Base-by-base conservation (phyloP, 1,140 invertebrate species). In the Papilio xuthus region DNA sequence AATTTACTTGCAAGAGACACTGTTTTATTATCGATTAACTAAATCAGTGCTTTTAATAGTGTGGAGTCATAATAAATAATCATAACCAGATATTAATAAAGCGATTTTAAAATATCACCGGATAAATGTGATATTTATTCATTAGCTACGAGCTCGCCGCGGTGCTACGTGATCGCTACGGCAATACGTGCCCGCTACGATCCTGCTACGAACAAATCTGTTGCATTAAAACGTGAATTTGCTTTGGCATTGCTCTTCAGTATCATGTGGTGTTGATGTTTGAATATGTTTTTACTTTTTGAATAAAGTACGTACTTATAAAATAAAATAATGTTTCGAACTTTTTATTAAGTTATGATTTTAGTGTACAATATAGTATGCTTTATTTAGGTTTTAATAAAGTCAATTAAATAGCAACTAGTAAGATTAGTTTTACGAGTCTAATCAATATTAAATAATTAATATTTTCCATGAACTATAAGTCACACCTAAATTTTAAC, bases 201-300 rank as follows among this genome's bases (percentile, higher is more conserved):
- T 6, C 23, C 23, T 9, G 23, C 7, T 53, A 53, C 50, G 50
- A n/a, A 53, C 18, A 26, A 67, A 67, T 67, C 26, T 28, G 60
- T 28, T 67, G 60, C 60, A 60, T 60, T 60, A 67, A 67, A 67
- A 67, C 60, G 12, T 67, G 60, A 28, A 28, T 67, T 67, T 67
- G 60, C 26, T 28, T 67, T 67, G 4, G 60, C 3, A 28, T 67
- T 67, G 28, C 10, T 67, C 60, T 15, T 6, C 13, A 28, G 26
- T 28, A 60, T 60, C 13, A 32, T 67, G 53, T 20, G 60, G 12
- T 63, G 60, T 67, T 32, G 12, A 67, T 67, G 12, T 77, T 41
- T 77, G 15, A 77, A 77, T 69, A 23, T 32, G 12, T 77, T 67
- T 67, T 67, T 67, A 28, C 8, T 15, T 2, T 28, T 63, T 67